Conservation (phyloP, 2,797 vertebrate species). For the Parambassis ranga region DNA sequence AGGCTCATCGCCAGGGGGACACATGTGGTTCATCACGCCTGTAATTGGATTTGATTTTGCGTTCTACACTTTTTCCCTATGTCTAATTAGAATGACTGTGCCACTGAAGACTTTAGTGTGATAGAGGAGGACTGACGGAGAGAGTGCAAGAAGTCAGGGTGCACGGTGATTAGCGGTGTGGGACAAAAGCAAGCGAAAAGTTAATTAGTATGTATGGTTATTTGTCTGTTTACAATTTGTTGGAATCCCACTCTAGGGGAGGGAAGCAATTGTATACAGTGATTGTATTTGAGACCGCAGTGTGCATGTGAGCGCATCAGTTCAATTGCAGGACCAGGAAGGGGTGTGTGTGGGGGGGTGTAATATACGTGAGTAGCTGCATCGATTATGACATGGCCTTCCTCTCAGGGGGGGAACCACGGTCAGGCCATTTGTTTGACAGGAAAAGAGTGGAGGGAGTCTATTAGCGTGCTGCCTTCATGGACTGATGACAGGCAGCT, state of each 20-base stretch:
- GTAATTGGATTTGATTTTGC: slow-evolving; percentile 82
- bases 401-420: slow-evolving; percentile 68
- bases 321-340: neutral
- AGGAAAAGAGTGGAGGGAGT: slow-evolving; percentile 69
- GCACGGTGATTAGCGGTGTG: slow-evolving; percentile 50
- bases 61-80: slow-evolving; percentile 57
- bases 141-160: slow-evolving; percentile 34
- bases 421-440: slow-evolving; percentile 74
- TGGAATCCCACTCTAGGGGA: slow-evolving; percentile 7
- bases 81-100: slow-evolving; percentile 69
- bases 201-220: slow-evolving; percentile 55
- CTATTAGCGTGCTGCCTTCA: slow-evolving; percentile 66
- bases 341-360: neutral
- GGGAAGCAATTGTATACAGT: slow-evolving; percentile 1
- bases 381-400: slow-evolving; percentile 75
- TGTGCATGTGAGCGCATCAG: neutral
- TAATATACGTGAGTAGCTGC: slow-evolving; percentile 38
- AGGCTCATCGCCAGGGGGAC: slow-evolving; percentile 59
- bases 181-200: slow-evolving; percentile 46
- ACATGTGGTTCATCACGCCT: slow-evolving; percentile 76
- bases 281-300: neutral
- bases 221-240: slow-evolving; percentile 57
- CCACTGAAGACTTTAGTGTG: slow-evolving; percentile 35
- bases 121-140: slow-evolving; percentile 26
- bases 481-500: slow-evolving; percentile 63